Percentiles rank a stretch among this genome's conserved stretches.
Conservation (phyloP, 1,140 invertebrate species). For the Platyscapa corneri region DNA sequence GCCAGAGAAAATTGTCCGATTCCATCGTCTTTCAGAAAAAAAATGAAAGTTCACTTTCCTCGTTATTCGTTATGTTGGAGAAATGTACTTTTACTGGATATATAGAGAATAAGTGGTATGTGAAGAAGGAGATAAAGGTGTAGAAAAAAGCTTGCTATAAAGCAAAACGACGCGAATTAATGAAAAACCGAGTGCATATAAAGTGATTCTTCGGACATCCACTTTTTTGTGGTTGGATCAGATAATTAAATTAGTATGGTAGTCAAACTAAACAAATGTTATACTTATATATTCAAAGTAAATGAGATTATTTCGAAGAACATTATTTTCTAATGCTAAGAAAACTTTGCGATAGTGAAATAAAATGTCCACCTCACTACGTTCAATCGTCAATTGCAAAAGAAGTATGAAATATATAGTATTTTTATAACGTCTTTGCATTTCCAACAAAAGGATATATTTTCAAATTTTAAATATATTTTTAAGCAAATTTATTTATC, state of each 20-base stretch:
- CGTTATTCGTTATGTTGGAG: slow-evolving; percentile 61
- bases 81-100: slow-evolving; percentile 54
- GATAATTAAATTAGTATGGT: slow-evolving; percentile 12
- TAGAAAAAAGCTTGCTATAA: not conserved
- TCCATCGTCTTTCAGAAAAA: slow-evolving; percentile 56
- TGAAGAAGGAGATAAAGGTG: not conserved
- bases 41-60: slow-evolving; percentile 52
- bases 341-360: no score
- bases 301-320: not conserved
- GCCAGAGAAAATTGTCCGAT: slow-evolving; percentile 67
- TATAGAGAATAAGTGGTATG: slow-evolving; percentile 35
- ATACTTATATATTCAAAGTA: not conserved
- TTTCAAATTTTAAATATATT: no score
- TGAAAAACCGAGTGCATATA: not conserved
- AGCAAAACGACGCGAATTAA: slow-evolving; percentile 1
- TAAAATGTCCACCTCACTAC: no score
- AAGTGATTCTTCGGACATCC: not conserved
- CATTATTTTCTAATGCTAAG: not conserved
- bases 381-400: no score
- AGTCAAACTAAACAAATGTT: not conserved
- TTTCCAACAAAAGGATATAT: no score
- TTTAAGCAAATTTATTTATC: no score
- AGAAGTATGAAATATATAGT: no score
- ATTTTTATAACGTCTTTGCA: no score
- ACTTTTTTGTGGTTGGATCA: not conserved